A percentile compares a stretch with the other conserved stretches of the same genome.
Evolutionary conservation across 1,140 invertebrate genomes (phyloP).

Genomic region (Drosophila novamexicana): DNA sequence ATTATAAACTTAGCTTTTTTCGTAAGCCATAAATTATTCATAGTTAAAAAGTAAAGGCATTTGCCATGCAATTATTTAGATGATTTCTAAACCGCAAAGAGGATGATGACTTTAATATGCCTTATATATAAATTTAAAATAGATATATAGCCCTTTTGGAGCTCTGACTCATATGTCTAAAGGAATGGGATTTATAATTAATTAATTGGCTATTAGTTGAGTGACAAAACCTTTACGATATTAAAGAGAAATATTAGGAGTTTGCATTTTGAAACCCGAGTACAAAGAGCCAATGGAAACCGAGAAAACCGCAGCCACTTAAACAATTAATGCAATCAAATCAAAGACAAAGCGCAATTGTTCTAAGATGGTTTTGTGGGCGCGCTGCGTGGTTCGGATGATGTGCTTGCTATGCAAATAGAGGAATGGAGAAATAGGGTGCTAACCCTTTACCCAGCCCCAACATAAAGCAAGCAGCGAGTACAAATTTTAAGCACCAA

Average conservation of each 20-base stretch:
- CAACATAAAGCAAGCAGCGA: constrained; percentile 24
- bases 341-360: constrained; percentile 50
- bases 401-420: constrained; percentile 6
- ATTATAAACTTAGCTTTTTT: no score
- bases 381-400: constrained; percentile 2
- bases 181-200: neutral
- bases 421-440: neutral
- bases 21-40: no score
- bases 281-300: neutral
- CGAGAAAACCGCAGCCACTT: constrained; percentile 38
- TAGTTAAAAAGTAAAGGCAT: no score
- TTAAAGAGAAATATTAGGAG: constrained; percentile 20
- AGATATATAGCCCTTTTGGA: no score
- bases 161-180: no score
- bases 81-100: no score
- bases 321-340: constrained; percentile 57
- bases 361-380: constrained; percentile 36
- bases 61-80: no score
- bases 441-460: neutral
- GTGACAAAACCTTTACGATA: neutral
- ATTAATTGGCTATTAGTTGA: neutral
- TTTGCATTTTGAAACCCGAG: neutral
- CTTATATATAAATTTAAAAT: no score
- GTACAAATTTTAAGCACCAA: constrained; percentile 67
- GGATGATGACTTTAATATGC: no score